Evolutionary conservation across 2,797 vertebrate genomes (phyloP).

Genomic region (Diglossa cyanea): DNA sequence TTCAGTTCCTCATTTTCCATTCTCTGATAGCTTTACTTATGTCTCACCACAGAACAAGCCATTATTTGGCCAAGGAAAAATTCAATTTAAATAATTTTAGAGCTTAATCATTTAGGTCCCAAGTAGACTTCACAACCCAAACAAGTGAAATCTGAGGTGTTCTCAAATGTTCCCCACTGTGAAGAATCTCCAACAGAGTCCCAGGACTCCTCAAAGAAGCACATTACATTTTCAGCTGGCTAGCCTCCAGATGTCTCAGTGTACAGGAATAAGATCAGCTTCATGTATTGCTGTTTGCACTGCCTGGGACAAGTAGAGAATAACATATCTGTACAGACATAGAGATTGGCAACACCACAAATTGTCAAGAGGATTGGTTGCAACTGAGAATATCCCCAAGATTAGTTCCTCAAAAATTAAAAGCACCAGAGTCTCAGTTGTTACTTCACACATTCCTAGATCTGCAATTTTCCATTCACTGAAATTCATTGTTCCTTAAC

Average conservation of each 20-base stretch:
- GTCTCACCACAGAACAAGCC: not conserved
- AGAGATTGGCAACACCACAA: not conserved
- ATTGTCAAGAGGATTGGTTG: not conserved
- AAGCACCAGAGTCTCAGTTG: constrained; percentile 6
- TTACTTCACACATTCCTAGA: not conserved
- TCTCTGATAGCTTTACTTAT: not conserved
- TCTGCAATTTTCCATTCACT: not conserved
- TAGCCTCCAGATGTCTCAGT: not conserved
- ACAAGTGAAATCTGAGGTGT: not conserved
- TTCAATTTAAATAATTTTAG: not conserved
- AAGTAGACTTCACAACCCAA: not conserved
- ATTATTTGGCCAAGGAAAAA: not conserved
- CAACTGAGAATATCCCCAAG: not conserved
- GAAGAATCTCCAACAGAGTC: not conserved
- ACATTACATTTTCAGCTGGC: not conserved
- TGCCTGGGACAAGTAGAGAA: not conserved
- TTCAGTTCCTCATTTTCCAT: not conserved
- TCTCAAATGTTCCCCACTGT: not conserved
- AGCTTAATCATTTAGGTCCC: not conserved
- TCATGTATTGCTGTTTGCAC: not conserved
- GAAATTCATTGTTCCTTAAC: not conserved
- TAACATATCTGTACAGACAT: not conserved
- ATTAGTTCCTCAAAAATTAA: constrained; percentile 39
- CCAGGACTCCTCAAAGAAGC: not conserved
- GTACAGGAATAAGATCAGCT: not conserved